A percentile compares a stretch with the other conserved stretches of the same genome.
phyloP scores from a whole-genome alignment of 2,888 invertebrate genomes.

The Calliscelio sp. region DNA sequence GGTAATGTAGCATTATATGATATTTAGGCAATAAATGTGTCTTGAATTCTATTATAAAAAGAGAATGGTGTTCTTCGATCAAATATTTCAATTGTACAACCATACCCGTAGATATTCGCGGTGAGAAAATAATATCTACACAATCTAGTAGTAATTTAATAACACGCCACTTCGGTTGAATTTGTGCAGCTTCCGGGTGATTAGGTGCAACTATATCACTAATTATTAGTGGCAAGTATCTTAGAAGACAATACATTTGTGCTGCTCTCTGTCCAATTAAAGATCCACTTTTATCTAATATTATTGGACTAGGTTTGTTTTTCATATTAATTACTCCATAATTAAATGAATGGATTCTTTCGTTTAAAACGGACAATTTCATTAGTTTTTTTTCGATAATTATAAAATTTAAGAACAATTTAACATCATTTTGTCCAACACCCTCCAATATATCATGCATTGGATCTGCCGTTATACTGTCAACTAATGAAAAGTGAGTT shows the following conservation, averaged over 20 bases:
- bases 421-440: constrained; percentile 50
- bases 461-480: constrained; percentile 48
- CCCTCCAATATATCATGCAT: constrained; percentile 56
- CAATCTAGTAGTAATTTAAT: constrained; percentile 9
- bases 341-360: constrained; percentile 35
- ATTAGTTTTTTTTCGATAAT: constrained; percentile 50
- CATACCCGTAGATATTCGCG: constrained; percentile 27
- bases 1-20: constrained; percentile 25
- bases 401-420: constrained; percentile 42
- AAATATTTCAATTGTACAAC: constrained; percentile 8
- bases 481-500: constrained; percentile 50
- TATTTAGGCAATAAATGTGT: constrained; percentile 30
- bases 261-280: constrained; percentile 71
- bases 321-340: constrained; percentile 58
- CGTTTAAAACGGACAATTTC: constrained; percentile 33
- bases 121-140: constrained; percentile 29
- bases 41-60: constrained; percentile 18
- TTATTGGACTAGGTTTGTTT: constrained; percentile 70
- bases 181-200: not conserved
- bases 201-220: constrained; percentile 39
- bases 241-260: constrained; percentile 65
- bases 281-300: constrained; percentile 53
- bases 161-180: constrained; percentile 27
- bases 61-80: constrained; percentile 23
- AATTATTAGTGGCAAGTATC: constrained; percentile 50